Evolutionary conservation across 2,888 invertebrate species (phyloP).

Genomic region (Cheiracanthium punctorium): DNA sequence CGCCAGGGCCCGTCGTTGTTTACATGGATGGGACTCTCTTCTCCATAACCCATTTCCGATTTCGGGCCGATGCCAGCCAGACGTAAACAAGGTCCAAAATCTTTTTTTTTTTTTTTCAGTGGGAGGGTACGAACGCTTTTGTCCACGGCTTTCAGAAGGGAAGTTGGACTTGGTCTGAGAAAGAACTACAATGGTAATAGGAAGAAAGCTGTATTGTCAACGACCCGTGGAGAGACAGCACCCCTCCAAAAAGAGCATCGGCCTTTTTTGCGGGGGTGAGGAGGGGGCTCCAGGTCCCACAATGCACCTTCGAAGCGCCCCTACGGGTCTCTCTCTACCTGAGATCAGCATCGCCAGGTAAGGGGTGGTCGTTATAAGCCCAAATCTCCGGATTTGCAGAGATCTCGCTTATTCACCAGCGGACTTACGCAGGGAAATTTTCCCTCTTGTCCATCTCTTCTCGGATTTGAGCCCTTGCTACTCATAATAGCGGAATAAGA

Average conservation of each 20-base stretch:
- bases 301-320: background rate
- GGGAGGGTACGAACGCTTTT: background rate
- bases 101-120: background rate
- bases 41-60: constrained; percentile 17
- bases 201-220: background rate
- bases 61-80: background rate
- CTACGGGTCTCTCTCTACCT: background rate
- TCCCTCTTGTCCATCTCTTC: background rate
- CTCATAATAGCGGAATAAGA: background rate
- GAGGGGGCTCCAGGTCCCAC: constrained; percentile 10
- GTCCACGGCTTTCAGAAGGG: background rate
- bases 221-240: constrained; percentile 9
- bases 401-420: background rate
- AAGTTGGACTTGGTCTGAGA: background rate
- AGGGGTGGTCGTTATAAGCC: background rate
- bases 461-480: background rate
- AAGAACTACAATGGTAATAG: background rate
- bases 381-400: background rate
- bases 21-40: background rate
- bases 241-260: constrained; percentile 6
- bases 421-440: background rate
- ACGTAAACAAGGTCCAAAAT: background rate
- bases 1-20: background rate
- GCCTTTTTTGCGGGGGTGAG: constrained; percentile 5
- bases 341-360: background rate